These are phyloP conservation scores for Drosophila pallidifrons DNA, from an alignment of 1,140 invertebrate species.

Conservation along the genomic window DNA sequence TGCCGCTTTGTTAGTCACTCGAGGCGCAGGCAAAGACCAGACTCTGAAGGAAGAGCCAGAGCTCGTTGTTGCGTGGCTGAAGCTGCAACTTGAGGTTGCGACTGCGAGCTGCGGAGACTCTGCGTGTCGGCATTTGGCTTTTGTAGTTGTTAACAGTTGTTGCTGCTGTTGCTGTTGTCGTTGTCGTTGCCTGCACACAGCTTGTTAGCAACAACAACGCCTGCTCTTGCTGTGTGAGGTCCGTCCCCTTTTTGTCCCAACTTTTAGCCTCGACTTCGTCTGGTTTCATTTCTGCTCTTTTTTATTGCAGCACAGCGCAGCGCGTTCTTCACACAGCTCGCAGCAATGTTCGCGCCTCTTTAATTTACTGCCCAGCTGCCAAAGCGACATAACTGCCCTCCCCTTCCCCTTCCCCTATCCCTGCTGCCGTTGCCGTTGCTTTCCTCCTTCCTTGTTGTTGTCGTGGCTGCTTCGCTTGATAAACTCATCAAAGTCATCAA, in stretches of 20 bases:
- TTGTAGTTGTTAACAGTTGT: slow-evolving; percentile 66
- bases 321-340: slow-evolving; percentile 62
- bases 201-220: slow-evolving; percentile 73
- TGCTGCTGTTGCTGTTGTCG: slow-evolving; percentile 25
- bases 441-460: slow-evolving; percentile 9
- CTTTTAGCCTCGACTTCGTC: neutral
- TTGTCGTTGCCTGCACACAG: slow-evolving; percentile 71
- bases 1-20: slow-evolving; percentile 76
- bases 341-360: slow-evolving; percentile 77
- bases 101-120: slow-evolving; percentile 19
- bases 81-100: slow-evolving; percentile 15
- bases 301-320: slow-evolving; percentile 1
- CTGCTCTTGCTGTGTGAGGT: slow-evolving; percentile 26
- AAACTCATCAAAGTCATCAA: slow-evolving; percentile 81
- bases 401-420: neutral
- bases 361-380: slow-evolving; percentile 63
- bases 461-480: slow-evolving; percentile 65
- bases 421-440: neutral
- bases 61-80: slow-evolving; percentile 58
- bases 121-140: slow-evolving; percentile 69
- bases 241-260: slow-evolving; percentile 12
- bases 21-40: slow-evolving; percentile 18
- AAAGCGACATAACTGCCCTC: slow-evolving; percentile 19
- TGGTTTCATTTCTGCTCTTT: neutral
- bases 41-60: neutral